Evolutionary conservation across 2,797 vertebrate genomes (phyloP).

Genomic region (Gadopsis marmoratus): DNA sequence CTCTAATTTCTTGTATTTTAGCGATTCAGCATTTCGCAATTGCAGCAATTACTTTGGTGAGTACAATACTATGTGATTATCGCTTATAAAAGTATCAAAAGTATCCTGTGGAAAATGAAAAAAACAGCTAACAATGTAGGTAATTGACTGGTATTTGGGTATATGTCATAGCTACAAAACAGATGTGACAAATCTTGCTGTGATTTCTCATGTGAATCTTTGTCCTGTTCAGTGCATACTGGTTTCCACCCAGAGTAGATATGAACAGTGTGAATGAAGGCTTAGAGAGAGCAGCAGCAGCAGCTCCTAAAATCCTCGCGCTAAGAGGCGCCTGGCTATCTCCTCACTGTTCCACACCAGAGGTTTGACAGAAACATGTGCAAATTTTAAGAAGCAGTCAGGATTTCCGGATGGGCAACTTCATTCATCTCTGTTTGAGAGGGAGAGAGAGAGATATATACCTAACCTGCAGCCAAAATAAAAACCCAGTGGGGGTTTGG

Average conservation of each 20-base stretch:
- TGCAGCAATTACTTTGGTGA: not conserved
- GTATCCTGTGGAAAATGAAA: not conserved
- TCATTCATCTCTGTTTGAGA: constrained; percentile 57
- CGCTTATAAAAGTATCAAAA: not conserved
- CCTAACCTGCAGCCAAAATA: constrained; percentile 58
- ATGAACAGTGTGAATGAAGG: constrained; percentile 25
- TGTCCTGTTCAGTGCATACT: constrained; percentile 21
- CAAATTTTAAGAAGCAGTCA: constrained; percentile 51
- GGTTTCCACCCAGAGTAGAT: constrained; percentile 31
- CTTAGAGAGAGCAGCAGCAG: constrained; percentile 32
- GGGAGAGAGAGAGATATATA: constrained; percentile 40
- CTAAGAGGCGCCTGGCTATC: constrained; percentile 13
- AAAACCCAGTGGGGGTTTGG: constrained; percentile 43
- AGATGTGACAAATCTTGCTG: not conserved
- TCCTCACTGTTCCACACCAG: constrained; percentile 39
- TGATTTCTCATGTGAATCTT: constrained; percentile 26
- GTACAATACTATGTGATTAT: not conserved
- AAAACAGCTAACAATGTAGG: not conserved
- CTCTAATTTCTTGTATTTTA: not conserved
- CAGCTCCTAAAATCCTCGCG: constrained; percentile 31
- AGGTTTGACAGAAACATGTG: constrained; percentile 61
- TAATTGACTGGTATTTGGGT: not conserved
- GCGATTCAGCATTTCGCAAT: not conserved
- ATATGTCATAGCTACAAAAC: not conserved
- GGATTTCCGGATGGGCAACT: constrained; percentile 60